These are phyloP conservation scores for Trachops cirrhosus DNA, from an alignment of 2,797 vertebrate genomes.

Conservation along the genomic window DNA sequence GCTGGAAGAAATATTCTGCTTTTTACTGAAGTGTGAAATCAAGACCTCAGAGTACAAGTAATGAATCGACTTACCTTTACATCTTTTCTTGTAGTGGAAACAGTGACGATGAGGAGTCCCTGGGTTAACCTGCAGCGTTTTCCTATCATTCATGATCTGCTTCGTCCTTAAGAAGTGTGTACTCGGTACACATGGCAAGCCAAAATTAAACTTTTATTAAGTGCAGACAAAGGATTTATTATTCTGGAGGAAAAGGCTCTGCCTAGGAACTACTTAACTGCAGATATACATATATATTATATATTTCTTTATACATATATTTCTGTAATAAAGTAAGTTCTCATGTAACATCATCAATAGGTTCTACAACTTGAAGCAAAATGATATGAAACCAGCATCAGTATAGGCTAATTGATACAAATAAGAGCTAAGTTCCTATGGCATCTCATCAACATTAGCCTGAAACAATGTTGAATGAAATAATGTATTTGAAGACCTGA, in stretches of 20 bases:
- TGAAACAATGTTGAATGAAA: neutral
- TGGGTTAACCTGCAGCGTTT: neutral
- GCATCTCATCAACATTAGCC: neutral
- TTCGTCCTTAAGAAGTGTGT: neutral
- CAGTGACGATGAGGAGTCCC: neutral
- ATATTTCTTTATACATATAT: neutral
- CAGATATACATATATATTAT: neutral
- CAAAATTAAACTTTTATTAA: neutral
- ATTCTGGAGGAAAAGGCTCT: neutral
- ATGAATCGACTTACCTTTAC: neutral
- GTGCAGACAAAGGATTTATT: neutral
- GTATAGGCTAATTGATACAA: neutral
- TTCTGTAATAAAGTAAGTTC: neutral
- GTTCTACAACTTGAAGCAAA: neutral
- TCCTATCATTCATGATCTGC: neutral
- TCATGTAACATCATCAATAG: neutral
- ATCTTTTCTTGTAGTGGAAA: neutral
- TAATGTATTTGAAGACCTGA: neutral
- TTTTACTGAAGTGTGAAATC: slow-evolving; percentile 24
- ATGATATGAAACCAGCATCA: neutral
- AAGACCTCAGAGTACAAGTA: neutral
- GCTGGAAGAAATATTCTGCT: neutral
- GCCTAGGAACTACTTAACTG: neutral
- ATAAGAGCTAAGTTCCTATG: neutral
- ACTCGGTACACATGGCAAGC: neutral